These are phyloP conservation scores for Andrena haemorrhoa DNA, from an alignment of 2,888 invertebrate species.

Conservation along the genomic window DNA sequence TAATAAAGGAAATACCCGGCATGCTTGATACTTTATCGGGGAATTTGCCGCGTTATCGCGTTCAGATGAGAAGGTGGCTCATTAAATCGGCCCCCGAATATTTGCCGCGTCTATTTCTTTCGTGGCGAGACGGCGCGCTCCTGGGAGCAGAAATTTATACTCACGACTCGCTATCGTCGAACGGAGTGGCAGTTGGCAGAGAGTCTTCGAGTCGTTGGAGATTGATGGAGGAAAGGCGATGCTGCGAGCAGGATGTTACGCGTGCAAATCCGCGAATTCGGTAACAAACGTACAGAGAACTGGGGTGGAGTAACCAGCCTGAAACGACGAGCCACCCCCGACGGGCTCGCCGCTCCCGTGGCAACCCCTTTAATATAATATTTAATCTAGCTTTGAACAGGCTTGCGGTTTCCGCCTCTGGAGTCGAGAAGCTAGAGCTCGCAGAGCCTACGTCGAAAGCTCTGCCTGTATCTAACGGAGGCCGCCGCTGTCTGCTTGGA, in stretches of 20 bases:
- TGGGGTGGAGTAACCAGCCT: conserved; percentile 49
- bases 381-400: conserved; percentile 85
- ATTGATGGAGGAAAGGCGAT: not conserved
- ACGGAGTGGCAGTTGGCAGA: not conserved
- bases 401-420: conserved; percentile 84
- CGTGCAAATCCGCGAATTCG: conserved; percentile 59
- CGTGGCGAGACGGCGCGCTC: conserved; percentile 11
- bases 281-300: conserved; percentile 54
- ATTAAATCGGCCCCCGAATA: conserved; percentile 67
- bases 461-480: conserved; percentile 60
- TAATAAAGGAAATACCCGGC: conserved; percentile 82
- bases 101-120: conserved; percentile 26
- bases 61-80: conserved; percentile 71
- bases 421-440: conserved; percentile 78
- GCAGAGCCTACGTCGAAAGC: conserved; percentile 75
- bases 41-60: conserved; percentile 71
- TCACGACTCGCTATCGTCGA: not conserved
- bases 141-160: not conserved
- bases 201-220: not conserved
- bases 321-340: conserved; percentile 69
- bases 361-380: conserved; percentile 85
- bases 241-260: conserved; percentile 36
- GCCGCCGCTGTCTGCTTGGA: conserved; percentile 65
- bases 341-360: conserved; percentile 79
- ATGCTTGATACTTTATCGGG: conserved; percentile 76